These are phyloP conservation scores for Sphecodes monilicornis DNA, from an alignment of 2,888 invertebrate genomes.

Conservation along the genomic window DNA sequence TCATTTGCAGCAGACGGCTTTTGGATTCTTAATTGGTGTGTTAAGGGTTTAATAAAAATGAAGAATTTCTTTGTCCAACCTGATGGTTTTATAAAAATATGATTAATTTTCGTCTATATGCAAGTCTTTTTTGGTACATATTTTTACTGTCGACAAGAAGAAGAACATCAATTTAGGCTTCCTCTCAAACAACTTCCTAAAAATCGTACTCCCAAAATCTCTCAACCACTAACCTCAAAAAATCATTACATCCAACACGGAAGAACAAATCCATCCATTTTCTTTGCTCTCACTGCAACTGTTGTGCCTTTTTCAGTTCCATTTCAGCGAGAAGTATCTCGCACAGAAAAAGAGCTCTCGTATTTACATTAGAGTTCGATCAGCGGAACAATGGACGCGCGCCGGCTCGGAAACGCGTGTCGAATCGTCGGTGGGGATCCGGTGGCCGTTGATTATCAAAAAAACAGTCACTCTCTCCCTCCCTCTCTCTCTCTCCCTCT, in stretches of 20 bases:
- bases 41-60: too few relatives aligned
- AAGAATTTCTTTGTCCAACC: too few relatives aligned
- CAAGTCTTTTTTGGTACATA: too few relatives aligned
- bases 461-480: conserved; percentile 14
- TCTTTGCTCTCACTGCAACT: neutral
- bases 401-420: conserved; percentile 1
- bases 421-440: neutral
- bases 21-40: too few relatives aligned
- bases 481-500: neutral
- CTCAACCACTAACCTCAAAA: too few relatives aligned
- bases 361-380: conserved; percentile 46
- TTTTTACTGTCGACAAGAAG: too few relatives aligned
- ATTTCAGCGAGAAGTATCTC: neutral
- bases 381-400: conserved; percentile 10
- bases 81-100: too few relatives aligned
- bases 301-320: neutral
- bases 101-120: too few relatives aligned
- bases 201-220: too few relatives aligned
- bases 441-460: neutral
- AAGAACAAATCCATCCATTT: neutral
- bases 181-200: too few relatives aligned
- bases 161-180: too few relatives aligned
- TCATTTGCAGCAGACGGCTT: too few relatives aligned
- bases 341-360: neutral
- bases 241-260: neutral